Conservation (phyloP, 2,797 vertebrate genomes). For the Rhinella marina region DNA sequence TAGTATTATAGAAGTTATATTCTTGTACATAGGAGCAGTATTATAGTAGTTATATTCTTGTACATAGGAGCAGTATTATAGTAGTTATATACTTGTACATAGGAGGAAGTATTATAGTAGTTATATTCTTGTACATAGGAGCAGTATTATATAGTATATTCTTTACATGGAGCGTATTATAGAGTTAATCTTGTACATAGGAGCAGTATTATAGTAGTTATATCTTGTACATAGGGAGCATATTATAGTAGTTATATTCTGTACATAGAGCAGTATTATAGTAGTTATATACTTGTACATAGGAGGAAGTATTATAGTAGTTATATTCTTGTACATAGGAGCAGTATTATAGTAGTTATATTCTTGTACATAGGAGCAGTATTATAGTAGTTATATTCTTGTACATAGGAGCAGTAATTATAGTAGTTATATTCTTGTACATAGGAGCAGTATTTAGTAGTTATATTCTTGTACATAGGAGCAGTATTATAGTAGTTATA, state of each 20-base stretch:
- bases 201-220: too few relatives aligned
- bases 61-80: too few relatives aligned
- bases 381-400: slow-evolving; percentile 1
- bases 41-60: too few relatives aligned
- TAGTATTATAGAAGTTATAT: too few relatives aligned
- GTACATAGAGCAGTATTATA: background rate
- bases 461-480: background rate
- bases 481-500: background rate
- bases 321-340: background rate
- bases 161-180: too few relatives aligned
- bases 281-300: background rate
- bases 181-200: too few relatives aligned
- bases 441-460: background rate
- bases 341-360: slow-evolving; percentile 1
- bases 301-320: background rate
- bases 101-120: background rate
- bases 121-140: background rate
- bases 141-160: background rate
- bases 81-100: too few relatives aligned
- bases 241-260: too few relatives aligned
- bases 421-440: background rate
- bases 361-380: background rate
- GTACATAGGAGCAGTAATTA: background rate
- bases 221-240: too few relatives aligned
- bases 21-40: too few relatives aligned